Base-by-base conservation (phyloP, 2,888 invertebrate genomes). In the Pardosa pseudoannulata region DNA sequence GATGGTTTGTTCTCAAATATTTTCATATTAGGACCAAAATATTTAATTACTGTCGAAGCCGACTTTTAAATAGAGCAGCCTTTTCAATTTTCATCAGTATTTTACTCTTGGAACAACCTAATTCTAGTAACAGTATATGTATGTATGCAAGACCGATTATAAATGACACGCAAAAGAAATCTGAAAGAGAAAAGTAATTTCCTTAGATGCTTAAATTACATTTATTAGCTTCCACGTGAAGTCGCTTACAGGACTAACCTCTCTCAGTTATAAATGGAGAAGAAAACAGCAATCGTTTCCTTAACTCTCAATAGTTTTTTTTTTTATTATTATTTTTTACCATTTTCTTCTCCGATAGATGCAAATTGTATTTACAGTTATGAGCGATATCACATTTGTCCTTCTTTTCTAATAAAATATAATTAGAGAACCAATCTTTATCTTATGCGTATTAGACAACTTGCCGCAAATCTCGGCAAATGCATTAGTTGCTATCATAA, bases 401-500 rank as follows among this genome's bases (percentile, higher is more conserved):
- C 29, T 83, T 72, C 79, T 73, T 75, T 73, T 46, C 64, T 28
- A 31, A 72, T 79, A 73, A 79, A 71, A 85, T 85, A 78, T 79
- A 86, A 86, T 86, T 86, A 86, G 85, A 70, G 78, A 79, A 50
- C 29, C 27, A 86, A 86, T 75, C 67, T 86, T 86, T 86, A 83
- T 86, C 79, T 86, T 68, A 36, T 74, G 78, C 68, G 79, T 56
- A 86, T 74, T 78, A 73, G 85, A 73, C 28, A 78, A 81, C 62
- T 73, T 80, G 67, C 68, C 36, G n/a, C 31, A 29, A 73, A 80
- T 81, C 76, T 82, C 78, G 62, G 70, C 74, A 75, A 75, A 80
- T 74, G 86, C 86, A 80, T 87, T 87, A 87, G 79, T 80, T 71
- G 75, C 68, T 46, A 87, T 75, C 86, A 87, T 87, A 79, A 87